A percentile compares a stretch with the other conserved stretches of the same genome.
Evolutionary conservation across 1,140 invertebrate species (phyloP).

Genomic region (Calosoma granatense): DNA sequence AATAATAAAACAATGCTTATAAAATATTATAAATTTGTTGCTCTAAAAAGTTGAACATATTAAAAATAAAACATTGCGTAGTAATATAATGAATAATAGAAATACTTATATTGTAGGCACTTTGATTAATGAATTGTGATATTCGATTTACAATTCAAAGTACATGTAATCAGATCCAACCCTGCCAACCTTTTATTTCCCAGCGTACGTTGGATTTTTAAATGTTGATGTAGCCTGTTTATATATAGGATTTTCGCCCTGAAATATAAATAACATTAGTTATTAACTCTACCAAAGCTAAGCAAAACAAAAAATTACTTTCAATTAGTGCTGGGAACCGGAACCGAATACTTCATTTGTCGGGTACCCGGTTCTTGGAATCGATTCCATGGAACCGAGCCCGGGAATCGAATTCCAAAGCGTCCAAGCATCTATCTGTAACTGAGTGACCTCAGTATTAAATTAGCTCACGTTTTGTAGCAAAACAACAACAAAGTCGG

Average conservation of each 20-base stretch:
- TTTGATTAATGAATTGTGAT: neutral
- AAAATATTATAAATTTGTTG: neutral
- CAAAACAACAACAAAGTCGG: too few relatives aligned
- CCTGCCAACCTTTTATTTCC: slow-evolving; percentile 18
- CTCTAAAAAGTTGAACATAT: neutral
- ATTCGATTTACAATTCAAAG: neutral
- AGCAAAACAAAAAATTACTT: neutral
- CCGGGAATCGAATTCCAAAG: neutral
- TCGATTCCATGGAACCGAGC: too few relatives aligned
- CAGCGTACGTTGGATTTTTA: slow-evolving; percentile 85
- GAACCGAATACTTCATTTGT: too few relatives aligned
- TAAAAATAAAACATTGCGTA: neutral
- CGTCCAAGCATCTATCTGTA: too few relatives aligned
- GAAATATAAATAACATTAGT: slow-evolving; percentile 18
- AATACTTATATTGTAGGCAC: neutral
- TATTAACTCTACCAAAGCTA: neutral
- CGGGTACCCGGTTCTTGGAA: too few relatives aligned
- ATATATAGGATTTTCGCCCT: slow-evolving; percentile 99
- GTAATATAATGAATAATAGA: too few relatives aligned
- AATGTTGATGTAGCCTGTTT: slow-evolving; percentile 98
- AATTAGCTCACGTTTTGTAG: too few relatives aligned
- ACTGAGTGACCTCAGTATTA: too few relatives aligned
- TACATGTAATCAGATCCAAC: neutral
- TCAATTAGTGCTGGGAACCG: too few relatives aligned
- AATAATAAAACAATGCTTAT: neutral